phyloP scores from a whole-genome alignment of 2,113 vertebrate genomes.

The Oreotrochilus melanogaster region DNA sequence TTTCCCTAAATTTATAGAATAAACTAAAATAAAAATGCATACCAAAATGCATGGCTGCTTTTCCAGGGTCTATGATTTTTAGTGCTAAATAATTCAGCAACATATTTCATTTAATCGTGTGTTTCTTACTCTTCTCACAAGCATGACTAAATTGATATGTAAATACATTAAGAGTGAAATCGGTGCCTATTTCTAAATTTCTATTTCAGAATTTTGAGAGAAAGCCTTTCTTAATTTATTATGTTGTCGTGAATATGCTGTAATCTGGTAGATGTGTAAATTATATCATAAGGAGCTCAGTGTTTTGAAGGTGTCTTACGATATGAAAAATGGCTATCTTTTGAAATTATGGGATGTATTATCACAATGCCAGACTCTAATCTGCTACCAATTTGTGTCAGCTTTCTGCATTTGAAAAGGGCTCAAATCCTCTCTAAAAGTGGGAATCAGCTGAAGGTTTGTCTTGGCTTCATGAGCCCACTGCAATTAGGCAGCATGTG shows the following conservation, averaged over 20 bases:
- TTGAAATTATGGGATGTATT: constrained; percentile 77
- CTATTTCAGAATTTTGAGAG: constrained; percentile 51
- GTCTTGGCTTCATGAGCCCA: constrained; percentile 79
- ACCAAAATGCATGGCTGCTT: neutral
- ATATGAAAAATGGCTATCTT: constrained; percentile 69
- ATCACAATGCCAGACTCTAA: constrained; percentile 75
- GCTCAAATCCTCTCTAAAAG: constrained; percentile 76
- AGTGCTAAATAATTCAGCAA: neutral
- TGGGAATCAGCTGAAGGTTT: constrained; percentile 80
- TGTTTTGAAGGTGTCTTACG: constrained; percentile 66
- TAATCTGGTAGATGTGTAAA: constrained; percentile 53
- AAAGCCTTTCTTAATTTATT: constrained; percentile 47
- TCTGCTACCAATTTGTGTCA: constrained; percentile 83
- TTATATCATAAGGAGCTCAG: constrained; percentile 60
- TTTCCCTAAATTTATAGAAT: constrained; percentile 8
- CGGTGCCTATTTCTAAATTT: neutral
- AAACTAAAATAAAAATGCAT: neutral
- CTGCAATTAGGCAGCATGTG: constrained; percentile 84
- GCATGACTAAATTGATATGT: constrained; percentile 13
- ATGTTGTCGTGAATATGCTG: constrained; percentile 28
- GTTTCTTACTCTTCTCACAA: constrained; percentile 19
- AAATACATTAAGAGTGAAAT: constrained; percentile 43
- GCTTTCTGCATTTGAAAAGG: constrained; percentile 70
- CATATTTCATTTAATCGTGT: neutral
- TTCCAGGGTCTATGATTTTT: neutral